phyloP scores from a whole-genome alignment of 2,113 vertebrate species.

The Orycteropus afer region DNA sequence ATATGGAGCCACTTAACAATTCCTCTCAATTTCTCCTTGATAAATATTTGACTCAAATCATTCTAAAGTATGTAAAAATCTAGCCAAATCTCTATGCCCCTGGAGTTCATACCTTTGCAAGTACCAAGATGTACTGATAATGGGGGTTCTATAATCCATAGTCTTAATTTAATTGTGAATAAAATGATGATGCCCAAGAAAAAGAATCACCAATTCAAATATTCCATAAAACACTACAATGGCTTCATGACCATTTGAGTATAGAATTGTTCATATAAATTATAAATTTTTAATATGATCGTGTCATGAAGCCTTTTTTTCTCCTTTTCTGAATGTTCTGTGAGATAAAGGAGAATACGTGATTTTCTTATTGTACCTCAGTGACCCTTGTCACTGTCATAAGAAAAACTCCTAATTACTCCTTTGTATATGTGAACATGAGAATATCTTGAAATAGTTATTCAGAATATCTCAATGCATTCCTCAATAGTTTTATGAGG shows the following conservation, averaged over 20 bases:
- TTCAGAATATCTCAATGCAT: not conserved
- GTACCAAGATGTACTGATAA: not conserved
- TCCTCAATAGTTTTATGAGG: not conserved
- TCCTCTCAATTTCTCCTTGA: not conserved
- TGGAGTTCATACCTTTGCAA: not conserved
- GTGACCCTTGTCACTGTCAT: not conserved
- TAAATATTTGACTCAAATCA: conserved; percentile 13
- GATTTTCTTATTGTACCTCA: not conserved
- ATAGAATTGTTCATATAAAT: not conserved
- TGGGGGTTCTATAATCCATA: not conserved
- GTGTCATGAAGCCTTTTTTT: not conserved
- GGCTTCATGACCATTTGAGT: not conserved
- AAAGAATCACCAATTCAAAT: not conserved
- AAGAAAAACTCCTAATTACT: not conserved
- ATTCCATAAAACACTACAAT: not conserved
- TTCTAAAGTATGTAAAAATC: not conserved
- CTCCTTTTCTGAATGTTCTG: not conserved
- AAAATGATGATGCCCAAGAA: not conserved
- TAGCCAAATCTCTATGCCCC: not conserved
- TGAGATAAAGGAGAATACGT: not conserved
- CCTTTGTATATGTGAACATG: not conserved
- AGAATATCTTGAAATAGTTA: not conserved
- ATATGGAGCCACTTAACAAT: not conserved
- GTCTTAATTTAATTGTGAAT: conserved; percentile 1
- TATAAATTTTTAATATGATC: not conserved